phyloP scores from a whole-genome alignment of 2,888 invertebrate species.

The Pollenia labialis region DNA sequence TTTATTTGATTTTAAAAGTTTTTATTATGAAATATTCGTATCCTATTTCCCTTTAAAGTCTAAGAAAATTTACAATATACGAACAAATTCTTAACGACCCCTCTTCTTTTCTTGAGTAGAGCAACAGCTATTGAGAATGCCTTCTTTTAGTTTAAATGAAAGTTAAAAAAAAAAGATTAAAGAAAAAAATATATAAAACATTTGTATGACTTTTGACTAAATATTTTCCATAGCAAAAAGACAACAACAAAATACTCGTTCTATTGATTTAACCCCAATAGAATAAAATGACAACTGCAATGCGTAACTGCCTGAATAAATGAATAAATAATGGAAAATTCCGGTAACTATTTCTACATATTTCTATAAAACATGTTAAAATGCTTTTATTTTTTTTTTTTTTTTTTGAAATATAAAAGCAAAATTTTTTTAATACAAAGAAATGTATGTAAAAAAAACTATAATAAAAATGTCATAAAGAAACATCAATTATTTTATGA shows the following conservation, averaged over 20 bases:
- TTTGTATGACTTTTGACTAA: conserved; percentile 54
- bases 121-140: not conserved
- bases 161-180: not conserved
- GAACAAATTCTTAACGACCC: too few relatives aligned
- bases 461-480: conserved; percentile 46
- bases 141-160: conserved; percentile 31
- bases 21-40: too few relatives aligned
- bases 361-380: not conserved
- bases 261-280: conserved; percentile 66
- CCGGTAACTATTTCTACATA: conserved; percentile 1
- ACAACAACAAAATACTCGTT: conserved; percentile 37
- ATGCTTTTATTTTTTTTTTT: not conserved
- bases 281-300: conserved; percentile 62
- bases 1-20: too few relatives aligned
- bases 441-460: conserved; percentile 10
- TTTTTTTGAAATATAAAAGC: not conserved
- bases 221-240: conserved; percentile 46
- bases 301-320: conserved; percentile 70
- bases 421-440: not conserved
- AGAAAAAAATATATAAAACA: conserved; percentile 15
- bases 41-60: too few relatives aligned
- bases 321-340: conserved; percentile 63
- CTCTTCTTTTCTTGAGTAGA: too few relatives aligned
- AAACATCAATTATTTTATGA: conserved; percentile 29
- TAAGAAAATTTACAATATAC: too few relatives aligned